These are phyloP conservation scores for Epizoanthus stellaris DNA, from an alignment of 92 coral and sea anemone species.

Conservation along the genomic window DNA sequence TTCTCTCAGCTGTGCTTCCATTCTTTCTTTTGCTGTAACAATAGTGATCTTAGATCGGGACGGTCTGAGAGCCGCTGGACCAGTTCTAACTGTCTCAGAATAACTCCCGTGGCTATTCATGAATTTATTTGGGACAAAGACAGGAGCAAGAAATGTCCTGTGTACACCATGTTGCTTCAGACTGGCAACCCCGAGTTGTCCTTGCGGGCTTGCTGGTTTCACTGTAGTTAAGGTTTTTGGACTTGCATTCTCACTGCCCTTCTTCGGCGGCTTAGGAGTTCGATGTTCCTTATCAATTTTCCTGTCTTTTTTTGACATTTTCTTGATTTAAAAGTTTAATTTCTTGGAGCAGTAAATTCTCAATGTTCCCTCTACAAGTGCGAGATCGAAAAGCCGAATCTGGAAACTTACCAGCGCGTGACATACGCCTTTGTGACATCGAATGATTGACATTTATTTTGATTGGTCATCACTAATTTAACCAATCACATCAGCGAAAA, in stretches of 20 bases:
- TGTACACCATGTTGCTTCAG: constrained; percentile 16
- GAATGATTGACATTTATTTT: constrained; percentile 40
- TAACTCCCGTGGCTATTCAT: constrained; percentile 61
- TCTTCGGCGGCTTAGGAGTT: neutral
- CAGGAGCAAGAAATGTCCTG: constrained; percentile 71
- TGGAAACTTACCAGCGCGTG: neutral
- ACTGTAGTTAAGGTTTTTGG: neutral
- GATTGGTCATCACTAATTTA: too few relatives aligned
- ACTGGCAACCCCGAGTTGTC: constrained; percentile 11
- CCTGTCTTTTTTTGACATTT: constrained; percentile 23
- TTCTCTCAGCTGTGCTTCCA: constrained; percentile 10
- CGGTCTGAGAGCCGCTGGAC: constrained; percentile 49
- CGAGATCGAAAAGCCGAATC: neutral
- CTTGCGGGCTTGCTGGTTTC: constrained; percentile 15
- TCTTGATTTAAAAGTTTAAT: neutral
- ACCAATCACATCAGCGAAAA: constrained; percentile 25
- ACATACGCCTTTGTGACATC: constrained; percentile 30
- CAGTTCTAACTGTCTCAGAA: constrained; percentile 44
- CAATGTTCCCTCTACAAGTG: neutral
- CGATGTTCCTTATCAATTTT: neutral
- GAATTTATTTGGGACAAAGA: constrained; percentile 80
- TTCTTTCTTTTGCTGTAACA: constrained; percentile 15
- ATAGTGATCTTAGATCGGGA: constrained; percentile 36
- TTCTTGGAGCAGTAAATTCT: neutral
- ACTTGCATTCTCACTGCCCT: neutral